These are phyloP conservation scores for Sander vitreus DNA, from an alignment of 2,113 vertebrate genomes.

Conservation along the genomic window DNA sequence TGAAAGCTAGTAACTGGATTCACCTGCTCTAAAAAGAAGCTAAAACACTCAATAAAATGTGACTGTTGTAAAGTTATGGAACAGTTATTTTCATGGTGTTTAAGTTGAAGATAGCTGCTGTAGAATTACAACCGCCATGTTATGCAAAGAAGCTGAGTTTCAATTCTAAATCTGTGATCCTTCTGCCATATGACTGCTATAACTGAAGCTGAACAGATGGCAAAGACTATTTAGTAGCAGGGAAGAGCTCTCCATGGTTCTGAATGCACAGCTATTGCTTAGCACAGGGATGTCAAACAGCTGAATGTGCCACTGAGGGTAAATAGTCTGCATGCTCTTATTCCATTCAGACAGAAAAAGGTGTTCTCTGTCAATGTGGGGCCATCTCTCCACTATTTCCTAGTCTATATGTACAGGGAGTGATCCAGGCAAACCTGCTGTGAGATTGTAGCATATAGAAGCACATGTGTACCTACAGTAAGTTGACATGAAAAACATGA, in stretches of 20 bases:
- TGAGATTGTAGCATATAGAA: neutral
- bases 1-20: conserved; percentile 26
- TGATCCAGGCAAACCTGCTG: neutral
- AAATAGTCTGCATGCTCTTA: neutral
- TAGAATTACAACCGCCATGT: neutral
- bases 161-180: conserved; percentile 1
- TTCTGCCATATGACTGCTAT: neutral
- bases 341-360: neutral
- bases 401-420: neutral
- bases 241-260: conserved; percentile 35
- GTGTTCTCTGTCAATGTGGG: neutral
- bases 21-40: conserved; percentile 4
- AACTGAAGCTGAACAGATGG: neutral
- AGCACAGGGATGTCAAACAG: neutral
- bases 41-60: neutral
- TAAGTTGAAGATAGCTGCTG: neutral
- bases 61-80: neutral
- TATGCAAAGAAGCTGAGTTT: neutral
- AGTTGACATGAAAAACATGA: neutral
- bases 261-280: conserved; percentile 2
- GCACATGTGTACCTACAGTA: neutral
- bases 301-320: neutral
- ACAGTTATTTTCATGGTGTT: neutral
- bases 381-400: neutral
- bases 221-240: neutral